Evolutionary conservation across 2,888 invertebrate species (phyloP).

Genomic region (Heliconius ismenius): DNA sequence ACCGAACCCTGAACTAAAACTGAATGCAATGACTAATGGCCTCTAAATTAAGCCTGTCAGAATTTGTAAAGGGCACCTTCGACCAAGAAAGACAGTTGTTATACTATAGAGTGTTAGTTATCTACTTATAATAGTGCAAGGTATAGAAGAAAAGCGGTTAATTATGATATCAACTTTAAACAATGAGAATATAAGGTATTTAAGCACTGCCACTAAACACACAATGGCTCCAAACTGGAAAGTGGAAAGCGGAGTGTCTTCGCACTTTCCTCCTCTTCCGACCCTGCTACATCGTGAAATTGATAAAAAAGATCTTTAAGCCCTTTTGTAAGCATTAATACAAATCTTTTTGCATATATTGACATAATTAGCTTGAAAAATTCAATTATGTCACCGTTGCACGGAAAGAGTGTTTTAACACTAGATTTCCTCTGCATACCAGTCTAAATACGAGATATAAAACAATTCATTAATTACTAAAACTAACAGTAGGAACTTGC

Average conservation of each 20-base stretch:
- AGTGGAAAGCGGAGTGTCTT: too few species aligned
- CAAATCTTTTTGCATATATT: too few species aligned
- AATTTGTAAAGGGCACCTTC: conserved; percentile 22
- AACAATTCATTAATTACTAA: not conserved
- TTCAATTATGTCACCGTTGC: too few species aligned
- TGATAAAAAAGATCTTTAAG: too few species aligned
- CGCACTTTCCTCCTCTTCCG: too few species aligned
- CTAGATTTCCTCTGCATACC: not conserved
- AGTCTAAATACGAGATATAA: not conserved
- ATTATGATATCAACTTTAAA: not conserved
- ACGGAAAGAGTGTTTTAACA: too few species aligned
- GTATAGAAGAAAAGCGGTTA: too few species aligned
- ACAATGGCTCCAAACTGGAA: too few species aligned
- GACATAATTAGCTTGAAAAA: too few species aligned
- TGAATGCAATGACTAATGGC: conserved; percentile 49
- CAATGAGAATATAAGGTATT: not conserved
- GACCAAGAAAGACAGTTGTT: conserved; percentile 6
- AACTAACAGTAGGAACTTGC: not conserved
- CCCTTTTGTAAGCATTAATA: too few species aligned
- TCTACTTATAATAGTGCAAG: not conserved
- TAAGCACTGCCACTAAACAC: too few species aligned
- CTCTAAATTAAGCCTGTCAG: conserved; percentile 45
- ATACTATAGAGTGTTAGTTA: not conserved
- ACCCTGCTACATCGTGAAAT: too few species aligned
- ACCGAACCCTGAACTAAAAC: conserved; percentile 35